Conservation (phyloP, 2,888 invertebrate species). For the Perdita meconis region DNA sequence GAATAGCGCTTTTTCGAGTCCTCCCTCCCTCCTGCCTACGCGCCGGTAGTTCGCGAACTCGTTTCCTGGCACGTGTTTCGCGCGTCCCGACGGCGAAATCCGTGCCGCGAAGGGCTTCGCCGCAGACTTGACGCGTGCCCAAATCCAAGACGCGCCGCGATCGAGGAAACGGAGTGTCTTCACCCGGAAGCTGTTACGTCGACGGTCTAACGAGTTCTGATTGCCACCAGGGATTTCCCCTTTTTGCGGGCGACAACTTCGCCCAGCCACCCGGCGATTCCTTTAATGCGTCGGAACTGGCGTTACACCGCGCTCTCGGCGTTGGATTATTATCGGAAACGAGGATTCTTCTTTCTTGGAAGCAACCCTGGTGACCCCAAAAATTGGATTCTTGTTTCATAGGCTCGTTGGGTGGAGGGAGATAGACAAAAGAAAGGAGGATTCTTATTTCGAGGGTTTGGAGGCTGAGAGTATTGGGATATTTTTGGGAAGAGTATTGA, state of each 20-base stretch:
- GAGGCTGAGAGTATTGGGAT: too few relatives aligned
- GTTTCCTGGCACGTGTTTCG: constrained; percentile 36
- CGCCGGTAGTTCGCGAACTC: constrained; percentile 38
- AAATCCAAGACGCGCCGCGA: constrained; percentile 6
- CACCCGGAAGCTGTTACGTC: neutral
- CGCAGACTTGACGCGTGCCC: constrained; percentile 30
- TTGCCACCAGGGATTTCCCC: neutral
- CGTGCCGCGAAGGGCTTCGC: constrained; percentile 11
- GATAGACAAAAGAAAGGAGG: too few relatives aligned
- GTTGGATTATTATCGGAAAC: too few relatives aligned
- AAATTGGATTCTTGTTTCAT: too few relatives aligned
- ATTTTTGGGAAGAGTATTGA: too few relatives aligned
- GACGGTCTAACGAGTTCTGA: constrained; percentile 14
- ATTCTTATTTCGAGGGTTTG: too few relatives aligned
- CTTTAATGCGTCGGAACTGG: too few relatives aligned
- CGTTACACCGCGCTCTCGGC: too few relatives aligned
- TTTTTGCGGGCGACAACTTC: neutral
- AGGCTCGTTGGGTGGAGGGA: too few relatives aligned
- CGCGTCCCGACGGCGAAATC: neutral
- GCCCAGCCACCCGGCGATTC: neutral
- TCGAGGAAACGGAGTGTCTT: neutral
- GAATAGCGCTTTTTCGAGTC: constrained; percentile 52
- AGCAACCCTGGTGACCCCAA: too few relatives aligned
- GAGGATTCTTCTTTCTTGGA: too few relatives aligned
- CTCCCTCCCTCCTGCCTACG: too few relatives aligned